These are phyloP conservation scores for human (Homo sapiens) DNA, from an alignment of 2,113 vertebrate species.

Conservation along the genomic window GRCh38 chr13:103143001-103143500, in stretches of 20 bases:
- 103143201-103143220: not conserved
- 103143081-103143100: not conserved
- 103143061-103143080: not conserved
- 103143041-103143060: not conserved
- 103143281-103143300: not conserved
- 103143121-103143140: not conserved
- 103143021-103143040: constrained; percentile 31
- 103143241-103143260: not conserved
- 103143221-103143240: not conserved
- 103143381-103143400: not conserved
- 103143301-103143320: constrained; percentile 13
- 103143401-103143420: not conserved
- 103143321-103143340: not conserved
- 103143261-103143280: not conserved
- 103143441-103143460: constrained; percentile 16
- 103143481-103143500: not conserved
- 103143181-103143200: not conserved
- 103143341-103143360: constrained; percentile 15
- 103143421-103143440: not conserved
- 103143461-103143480: not conserved
- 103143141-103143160: not conserved
- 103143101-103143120: constrained; percentile 9
- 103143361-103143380: not conserved
- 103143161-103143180: not conserved
- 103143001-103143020: not conserved